A percentile compares a stretch with the other conserved stretches of the same genome.
These are phyloP conservation scores for Antigone vipio DNA, from an alignment of 2,113 vertebrate genomes.

Conservation along the genomic window DNA sequence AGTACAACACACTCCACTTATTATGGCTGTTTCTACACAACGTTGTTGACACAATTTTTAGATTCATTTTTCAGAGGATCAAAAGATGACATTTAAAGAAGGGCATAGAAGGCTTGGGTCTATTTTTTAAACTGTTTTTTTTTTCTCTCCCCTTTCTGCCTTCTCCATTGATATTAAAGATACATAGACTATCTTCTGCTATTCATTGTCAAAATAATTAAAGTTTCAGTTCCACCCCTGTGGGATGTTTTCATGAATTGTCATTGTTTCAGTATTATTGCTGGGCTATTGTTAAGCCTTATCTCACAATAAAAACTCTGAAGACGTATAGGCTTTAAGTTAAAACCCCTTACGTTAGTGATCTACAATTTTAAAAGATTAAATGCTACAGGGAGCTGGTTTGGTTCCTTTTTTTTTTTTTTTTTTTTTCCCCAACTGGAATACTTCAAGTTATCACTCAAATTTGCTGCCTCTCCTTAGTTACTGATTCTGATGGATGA, in stretches of 20 bases:
- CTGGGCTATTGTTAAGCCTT: neutral
- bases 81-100: neutral
- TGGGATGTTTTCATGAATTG: neutral
- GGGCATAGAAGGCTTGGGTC: neutral
- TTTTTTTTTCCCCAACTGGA: neutral
- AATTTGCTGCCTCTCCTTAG: neutral
- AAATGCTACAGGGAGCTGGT: neutral
- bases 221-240: neutral
- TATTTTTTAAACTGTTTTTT: neutral
- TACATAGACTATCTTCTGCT: neutral
- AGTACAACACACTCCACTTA: neutral
- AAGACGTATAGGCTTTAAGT: neutral
- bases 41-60: neutral
- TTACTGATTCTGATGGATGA: constrained; percentile 13
- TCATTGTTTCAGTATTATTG: neutral
- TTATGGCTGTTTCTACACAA: neutral
- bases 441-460: neutral
- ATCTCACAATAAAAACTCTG: neutral
- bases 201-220: neutral
- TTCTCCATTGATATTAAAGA: neutral
- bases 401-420: neutral
- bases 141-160: neutral
- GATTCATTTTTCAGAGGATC: neutral
- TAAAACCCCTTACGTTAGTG: neutral
- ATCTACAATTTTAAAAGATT: neutral